These are phyloP conservation scores for Xanthostigma xanthostigma DNA, from an alignment of 2,888 invertebrate genomes.

Conservation along the genomic window DNA sequence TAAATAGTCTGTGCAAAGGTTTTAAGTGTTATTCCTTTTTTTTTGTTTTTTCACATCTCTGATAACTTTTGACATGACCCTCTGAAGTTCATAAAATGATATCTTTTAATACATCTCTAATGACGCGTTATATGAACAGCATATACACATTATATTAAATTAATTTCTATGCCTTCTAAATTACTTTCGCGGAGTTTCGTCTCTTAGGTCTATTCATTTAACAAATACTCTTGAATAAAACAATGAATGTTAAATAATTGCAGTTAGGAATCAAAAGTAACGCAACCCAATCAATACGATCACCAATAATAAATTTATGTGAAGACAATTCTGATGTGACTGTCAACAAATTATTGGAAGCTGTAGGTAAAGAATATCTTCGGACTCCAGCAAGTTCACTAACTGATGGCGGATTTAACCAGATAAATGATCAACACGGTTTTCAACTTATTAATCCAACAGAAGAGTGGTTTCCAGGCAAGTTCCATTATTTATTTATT, in stretches of 20 bases:
- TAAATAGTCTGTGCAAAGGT: background rate
- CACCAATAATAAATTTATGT: conserved; percentile 68
- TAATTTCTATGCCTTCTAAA: too few relatives aligned
- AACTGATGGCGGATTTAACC: conserved; percentile 55
- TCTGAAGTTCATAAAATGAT: too few relatives aligned
- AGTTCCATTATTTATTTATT: conserved; percentile 9
- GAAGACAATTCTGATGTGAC: conserved; percentile 58
- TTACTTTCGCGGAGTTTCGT: too few relatives aligned
- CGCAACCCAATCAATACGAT: conserved; percentile 71
- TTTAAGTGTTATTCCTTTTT: background rate
- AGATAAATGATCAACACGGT: conserved; percentile 62
- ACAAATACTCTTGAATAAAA: too few relatives aligned
- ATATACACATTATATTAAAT: too few relatives aligned
- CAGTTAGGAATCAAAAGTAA: conserved; percentile 69
- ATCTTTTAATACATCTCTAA: too few relatives aligned
- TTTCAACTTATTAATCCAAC: conserved; percentile 78
- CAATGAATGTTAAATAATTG: background rate
- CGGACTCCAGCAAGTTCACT: conserved; percentile 52
- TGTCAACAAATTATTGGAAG: conserved; percentile 56
- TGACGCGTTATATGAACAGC: too few relatives aligned
- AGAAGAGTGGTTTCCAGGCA: conserved; percentile 77
- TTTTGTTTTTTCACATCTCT: too few relatives aligned
- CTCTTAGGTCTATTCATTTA: too few relatives aligned
- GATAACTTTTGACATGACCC: too few relatives aligned
- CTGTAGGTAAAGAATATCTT: conserved; percentile 72